A percentile compares a stretch with the other conserved stretches of the same genome.
These are phyloP conservation scores for Drosophila yooni DNA, from an alignment of 2,888 invertebrate genomes.

Conservation along the genomic window DNA sequence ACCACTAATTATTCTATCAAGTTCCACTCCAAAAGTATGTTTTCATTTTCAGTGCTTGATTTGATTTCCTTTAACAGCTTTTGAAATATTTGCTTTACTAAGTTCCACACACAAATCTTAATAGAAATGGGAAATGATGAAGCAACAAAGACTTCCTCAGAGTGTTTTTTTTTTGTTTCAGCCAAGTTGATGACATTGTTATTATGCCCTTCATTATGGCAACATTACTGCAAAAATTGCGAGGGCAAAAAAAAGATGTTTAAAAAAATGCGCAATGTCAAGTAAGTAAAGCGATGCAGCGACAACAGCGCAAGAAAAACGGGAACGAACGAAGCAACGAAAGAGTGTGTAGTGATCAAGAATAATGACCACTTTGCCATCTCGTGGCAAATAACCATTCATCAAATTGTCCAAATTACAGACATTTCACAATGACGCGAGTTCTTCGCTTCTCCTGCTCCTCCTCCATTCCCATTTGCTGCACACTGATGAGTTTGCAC, in stretches of 20 bases:
- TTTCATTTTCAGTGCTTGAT: background rate
- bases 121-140: slow-evolving; percentile 32
- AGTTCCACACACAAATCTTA: background rate
- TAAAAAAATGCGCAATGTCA: slow-evolving; percentile 63
- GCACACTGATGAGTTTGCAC: slow-evolving; percentile 47
- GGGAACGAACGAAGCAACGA: slow-evolving; percentile 29
- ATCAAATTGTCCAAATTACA: slow-evolving; percentile 85
- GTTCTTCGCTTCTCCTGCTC: slow-evolving; percentile 18
- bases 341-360: slow-evolving; percentile 73
- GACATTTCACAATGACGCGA: slow-evolving; percentile 84
- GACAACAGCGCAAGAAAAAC: slow-evolving; percentile 34
- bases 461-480: slow-evolving; percentile 5
- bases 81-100: background rate
- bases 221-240: slow-evolving; percentile 8
- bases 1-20: background rate
- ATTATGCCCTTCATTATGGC: slow-evolving; percentile 40
- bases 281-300: slow-evolving; percentile 70
- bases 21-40: background rate
- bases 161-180: background rate
- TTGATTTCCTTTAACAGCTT: background rate
- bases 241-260: slow-evolving; percentile 18
- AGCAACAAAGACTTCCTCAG: slow-evolving; percentile 31
- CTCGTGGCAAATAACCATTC: slow-evolving; percentile 85
- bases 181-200: slow-evolving; percentile 48
- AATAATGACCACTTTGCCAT: slow-evolving; percentile 85